Percentiles rank a stretch among this genome's conserved stretches.
Evolutionary conservation across 2,888 invertebrate genomes (phyloP).

Genomic region (Rhodophaea formosa): DNA sequence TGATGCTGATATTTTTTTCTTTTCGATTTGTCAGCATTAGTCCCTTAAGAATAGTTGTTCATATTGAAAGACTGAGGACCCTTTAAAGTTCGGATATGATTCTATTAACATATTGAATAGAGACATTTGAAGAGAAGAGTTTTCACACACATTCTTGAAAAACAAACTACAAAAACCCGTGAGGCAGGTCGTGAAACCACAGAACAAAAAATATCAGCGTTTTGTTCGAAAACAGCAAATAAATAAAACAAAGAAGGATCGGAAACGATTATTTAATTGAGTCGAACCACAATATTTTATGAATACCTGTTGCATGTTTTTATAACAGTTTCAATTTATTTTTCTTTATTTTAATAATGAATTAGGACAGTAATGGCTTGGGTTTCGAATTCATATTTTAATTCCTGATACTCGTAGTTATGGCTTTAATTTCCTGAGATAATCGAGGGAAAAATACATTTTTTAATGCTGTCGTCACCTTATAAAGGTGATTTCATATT

Average conservation of each 20-base stretch:
- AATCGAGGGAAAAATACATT: not conserved
- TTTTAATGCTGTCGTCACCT: not conserved
- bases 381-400: not conserved
- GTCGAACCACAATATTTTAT: constrained; percentile 7
- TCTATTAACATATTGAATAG: no score
- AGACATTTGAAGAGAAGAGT: not conserved
- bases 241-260: constrained; percentile 2
- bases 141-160: not conserved
- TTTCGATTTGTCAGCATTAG: no score
- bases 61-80: no score
- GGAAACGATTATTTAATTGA: constrained; percentile 13
- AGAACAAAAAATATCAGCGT: constrained; percentile 1
- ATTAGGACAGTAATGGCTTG: not conserved
- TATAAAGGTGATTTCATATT: not conserved
- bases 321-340: not conserved
- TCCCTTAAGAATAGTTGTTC: no score
- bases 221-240: constrained; percentile 9
- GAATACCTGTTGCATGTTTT: constrained; percentile 3
- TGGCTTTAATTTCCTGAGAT: not conserved
- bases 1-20: no score
- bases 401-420: not conserved
- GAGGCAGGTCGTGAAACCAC: constrained; percentile 11
- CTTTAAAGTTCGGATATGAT: no score
- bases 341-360: constrained; percentile 7
- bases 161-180: not conserved